Base-by-base conservation (phyloP, 2,113 vertebrate species). In the Pachyramphus minor region DNA sequence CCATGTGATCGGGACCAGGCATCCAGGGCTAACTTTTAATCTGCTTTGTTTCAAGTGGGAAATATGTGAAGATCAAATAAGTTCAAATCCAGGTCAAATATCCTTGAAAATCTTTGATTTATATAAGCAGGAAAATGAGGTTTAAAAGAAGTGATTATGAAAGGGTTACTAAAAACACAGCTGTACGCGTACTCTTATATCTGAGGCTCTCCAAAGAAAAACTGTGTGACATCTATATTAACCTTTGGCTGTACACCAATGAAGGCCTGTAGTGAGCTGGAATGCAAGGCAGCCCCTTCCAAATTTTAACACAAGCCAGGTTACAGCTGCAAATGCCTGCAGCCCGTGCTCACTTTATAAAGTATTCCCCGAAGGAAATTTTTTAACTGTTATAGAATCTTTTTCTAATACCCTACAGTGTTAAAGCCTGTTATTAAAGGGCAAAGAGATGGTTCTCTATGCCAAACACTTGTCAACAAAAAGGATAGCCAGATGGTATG, bases 191-290 rank as follows among this genome's bases (percentile, higher is more conserved):
- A 95, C 96, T 96, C 97, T 97, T 97, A 94, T 93, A 94, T 98
- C 88, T 95, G 95, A 97, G 97, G 95, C 94, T 60, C 94, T 96
- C 98, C 97, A 97, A 97, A 97, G 98, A 98, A 97, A 98, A 98
- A 97, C 98, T 97, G 98, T 97, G 98, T 98, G 99, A 99, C 99
- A 99, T 99, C 99, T 99, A 98, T 98, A 99, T 99, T 99, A 99
- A 99, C 98, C 99, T 98, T 98, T 98, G 98, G 98, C 98, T 97
- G 97, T 90, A 98, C 97, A 98, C 98, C 98, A 98, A 78, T 78
- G 98, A 98, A 97, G 97, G 98, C 98, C 97, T 97, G 97, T 98
- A 98, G 97, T 93, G 98, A 85, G 97, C 98, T 99, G 99, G 99
- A 99, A 99, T 99, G 98, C 92, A 90, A 98, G 95, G 92, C 97